These are phyloP conservation scores for Hylaeus volcanicus DNA, from an alignment of 1,140 invertebrate genomes.

Conservation along the genomic window DNA sequence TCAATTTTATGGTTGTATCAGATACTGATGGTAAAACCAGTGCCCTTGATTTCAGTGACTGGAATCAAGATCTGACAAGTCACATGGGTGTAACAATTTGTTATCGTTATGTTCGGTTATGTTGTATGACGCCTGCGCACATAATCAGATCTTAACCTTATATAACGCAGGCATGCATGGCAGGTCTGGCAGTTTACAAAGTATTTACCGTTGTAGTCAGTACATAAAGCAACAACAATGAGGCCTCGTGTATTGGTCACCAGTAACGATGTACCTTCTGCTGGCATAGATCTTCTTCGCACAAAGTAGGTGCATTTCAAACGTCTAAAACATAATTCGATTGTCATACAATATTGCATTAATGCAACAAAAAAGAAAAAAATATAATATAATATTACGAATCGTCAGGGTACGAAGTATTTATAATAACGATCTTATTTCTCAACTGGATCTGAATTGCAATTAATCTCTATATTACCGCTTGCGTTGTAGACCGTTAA, in stretches of 20 bases:
- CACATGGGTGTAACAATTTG: not conserved
- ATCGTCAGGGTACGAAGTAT: too few species aligned
- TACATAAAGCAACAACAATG: slow-evolving; percentile 46
- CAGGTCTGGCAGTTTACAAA: not conserved
- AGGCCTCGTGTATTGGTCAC: slow-evolving; percentile 77
- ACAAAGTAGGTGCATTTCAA: slow-evolving; percentile 49
- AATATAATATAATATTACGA: too few species aligned
- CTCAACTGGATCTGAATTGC: too few species aligned
- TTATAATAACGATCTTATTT: too few species aligned
- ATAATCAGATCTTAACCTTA: slow-evolving; percentile 1
- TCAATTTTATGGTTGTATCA: too few species aligned
- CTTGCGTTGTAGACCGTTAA: too few species aligned
- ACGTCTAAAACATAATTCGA: not conserved
- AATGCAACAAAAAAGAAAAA: too few species aligned
- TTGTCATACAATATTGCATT: too few species aligned
- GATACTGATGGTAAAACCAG: too few species aligned
- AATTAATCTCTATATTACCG: too few species aligned
- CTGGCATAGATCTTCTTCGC: slow-evolving; percentile 75
- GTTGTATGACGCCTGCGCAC: slow-evolving; percentile 5
- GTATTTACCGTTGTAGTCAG: not conserved
- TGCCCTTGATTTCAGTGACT: too few species aligned
- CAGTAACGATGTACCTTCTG: slow-evolving; percentile 74
- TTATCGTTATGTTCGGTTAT: slow-evolving; percentile 6
- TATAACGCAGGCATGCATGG: slow-evolving; percentile 21
- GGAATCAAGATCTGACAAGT: too few species aligned